Conservation (phyloP, 2,113 vertebrate species). For the Maccullochella peelii region DNA sequence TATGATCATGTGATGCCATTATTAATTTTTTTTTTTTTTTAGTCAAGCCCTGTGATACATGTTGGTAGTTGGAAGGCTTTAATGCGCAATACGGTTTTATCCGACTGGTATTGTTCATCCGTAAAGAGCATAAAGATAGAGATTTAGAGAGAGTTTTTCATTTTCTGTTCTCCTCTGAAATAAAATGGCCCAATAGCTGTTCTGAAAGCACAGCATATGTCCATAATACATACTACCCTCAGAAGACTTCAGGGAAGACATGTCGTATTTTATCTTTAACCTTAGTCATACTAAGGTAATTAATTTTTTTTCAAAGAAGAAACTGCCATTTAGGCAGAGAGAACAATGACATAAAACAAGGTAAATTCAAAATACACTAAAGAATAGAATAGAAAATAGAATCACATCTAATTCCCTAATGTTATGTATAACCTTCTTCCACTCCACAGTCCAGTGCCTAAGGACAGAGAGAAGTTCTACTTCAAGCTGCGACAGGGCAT, state of each 20-base stretch:
- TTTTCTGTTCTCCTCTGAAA: constrained; percentile 30
- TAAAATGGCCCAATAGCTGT: not conserved
- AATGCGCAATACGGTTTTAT: constrained; percentile 13
- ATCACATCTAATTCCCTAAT: not conserved
- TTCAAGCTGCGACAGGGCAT: constrained; percentile 96
- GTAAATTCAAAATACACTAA: not conserved
- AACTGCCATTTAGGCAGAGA: not conserved
- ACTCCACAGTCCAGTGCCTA: constrained; percentile 91
- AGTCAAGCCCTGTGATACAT: not conserved
- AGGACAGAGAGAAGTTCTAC: constrained; percentile 97
- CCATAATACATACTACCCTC: not conserved
- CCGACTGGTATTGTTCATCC: constrained; percentile 7
- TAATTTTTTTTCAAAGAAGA: not conserved
- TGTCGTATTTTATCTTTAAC: not conserved
- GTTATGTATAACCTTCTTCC: not conserved
- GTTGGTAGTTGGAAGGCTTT: not conserved
- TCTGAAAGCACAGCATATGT: constrained; percentile 1
- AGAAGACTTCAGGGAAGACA: not conserved
- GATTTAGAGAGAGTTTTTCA: constrained; percentile 22
- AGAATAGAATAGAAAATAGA: not conserved
- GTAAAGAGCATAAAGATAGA: constrained; percentile 4
- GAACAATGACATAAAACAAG: not conserved
- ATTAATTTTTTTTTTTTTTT: too few relatives aligned
- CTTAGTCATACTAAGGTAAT: not conserved
- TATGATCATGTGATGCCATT: not conserved